Conservation (phyloP, 2,797 vertebrate species). For the Acanthurus leucopareius region DNA sequence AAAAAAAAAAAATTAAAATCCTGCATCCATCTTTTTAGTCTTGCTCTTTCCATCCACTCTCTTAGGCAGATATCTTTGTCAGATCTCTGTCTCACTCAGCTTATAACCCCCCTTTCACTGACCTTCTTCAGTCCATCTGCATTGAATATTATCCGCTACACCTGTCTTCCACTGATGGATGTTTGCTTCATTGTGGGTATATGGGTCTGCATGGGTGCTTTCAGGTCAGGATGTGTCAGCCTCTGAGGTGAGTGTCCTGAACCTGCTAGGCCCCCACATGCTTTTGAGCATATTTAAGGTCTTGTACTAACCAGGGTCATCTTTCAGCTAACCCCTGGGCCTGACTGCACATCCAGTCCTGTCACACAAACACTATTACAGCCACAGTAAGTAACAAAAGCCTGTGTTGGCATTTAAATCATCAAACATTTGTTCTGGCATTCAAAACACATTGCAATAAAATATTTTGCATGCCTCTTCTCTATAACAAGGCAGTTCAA, state of each 20-base stretch:
- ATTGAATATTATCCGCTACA: conserved; percentile 61
- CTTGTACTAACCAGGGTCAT: conserved; percentile 65
- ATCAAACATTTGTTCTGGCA: conserved; percentile 23
- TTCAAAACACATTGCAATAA: conserved; percentile 20
- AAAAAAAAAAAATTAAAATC: conserved; percentile 24
- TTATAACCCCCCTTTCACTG: conserved; percentile 5
- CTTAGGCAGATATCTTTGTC: conserved; percentile 16
- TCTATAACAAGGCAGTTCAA: conserved; percentile 33
- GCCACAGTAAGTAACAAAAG: conserved; percentile 49
- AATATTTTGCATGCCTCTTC: conserved; percentile 19
- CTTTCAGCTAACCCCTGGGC: conserved; percentile 64
- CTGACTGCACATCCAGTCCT: conserved; percentile 26
- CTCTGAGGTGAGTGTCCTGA: conserved; percentile 13
- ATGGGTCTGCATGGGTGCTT: conserved; percentile 29
- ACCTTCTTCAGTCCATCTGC: conserved; percentile 39
- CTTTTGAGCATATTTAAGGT: conserved; percentile 66
- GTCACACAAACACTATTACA: conserved; percentile 48
- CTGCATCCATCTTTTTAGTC: conserved; percentile 7
- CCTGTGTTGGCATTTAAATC: conserved; percentile 50
- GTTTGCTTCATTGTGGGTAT: conserved; percentile 33
- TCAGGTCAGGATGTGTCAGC: conserved; percentile 15
- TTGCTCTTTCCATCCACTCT: conserved; percentile 13
- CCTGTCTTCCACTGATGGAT: conserved; percentile 68
- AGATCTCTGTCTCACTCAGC: background rate
- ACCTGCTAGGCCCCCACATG: conserved; percentile 19